phyloP scores from a whole-genome alignment of 2,113 vertebrate species.

The Dolichotis patagonum region DNA sequence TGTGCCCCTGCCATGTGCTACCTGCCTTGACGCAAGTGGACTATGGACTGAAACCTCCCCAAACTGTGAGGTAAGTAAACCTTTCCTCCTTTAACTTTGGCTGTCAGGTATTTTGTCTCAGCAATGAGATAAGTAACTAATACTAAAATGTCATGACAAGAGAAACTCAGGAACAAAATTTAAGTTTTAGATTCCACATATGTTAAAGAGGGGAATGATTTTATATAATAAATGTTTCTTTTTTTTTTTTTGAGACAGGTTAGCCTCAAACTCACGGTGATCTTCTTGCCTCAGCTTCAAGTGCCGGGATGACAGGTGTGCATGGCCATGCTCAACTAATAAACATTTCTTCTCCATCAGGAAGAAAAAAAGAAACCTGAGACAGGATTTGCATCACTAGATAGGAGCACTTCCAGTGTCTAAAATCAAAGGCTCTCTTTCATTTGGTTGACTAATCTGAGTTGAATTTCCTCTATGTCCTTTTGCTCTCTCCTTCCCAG shows the following conservation, averaged over 20 bases:
- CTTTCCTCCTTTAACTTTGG: too few relatives aligned
- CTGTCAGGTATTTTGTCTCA: too few relatives aligned
- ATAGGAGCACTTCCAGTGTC: background rate
- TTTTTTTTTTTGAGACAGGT: background rate
- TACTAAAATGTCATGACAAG: background rate
- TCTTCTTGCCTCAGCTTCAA: too few relatives aligned
- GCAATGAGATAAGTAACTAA: too few relatives aligned
- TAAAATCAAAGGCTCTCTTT: background rate
- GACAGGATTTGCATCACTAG: background rate
- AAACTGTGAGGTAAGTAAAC: too few relatives aligned
- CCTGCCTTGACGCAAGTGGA: too few relatives aligned
- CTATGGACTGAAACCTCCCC: too few relatives aligned
- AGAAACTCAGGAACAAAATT: constrained; percentile 43
- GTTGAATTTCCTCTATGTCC: background rate
- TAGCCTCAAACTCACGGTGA: too few relatives aligned
- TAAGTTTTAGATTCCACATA: background rate
- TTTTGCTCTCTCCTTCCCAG: background rate
- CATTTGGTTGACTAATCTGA: background rate
- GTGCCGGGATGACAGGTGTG: too few relatives aligned
- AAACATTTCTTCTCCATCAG: background rate
- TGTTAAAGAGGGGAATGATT: background rate
- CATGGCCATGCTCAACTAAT: too few relatives aligned
- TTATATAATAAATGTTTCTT: background rate
- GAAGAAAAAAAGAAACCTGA: background rate
- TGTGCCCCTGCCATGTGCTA: too few relatives aligned